Evolutionary conservation across 1,140 invertebrate species (phyloP), one percentile per base, ranked within the genome.

Genomic region (Drosophila prosaltans): DNA sequence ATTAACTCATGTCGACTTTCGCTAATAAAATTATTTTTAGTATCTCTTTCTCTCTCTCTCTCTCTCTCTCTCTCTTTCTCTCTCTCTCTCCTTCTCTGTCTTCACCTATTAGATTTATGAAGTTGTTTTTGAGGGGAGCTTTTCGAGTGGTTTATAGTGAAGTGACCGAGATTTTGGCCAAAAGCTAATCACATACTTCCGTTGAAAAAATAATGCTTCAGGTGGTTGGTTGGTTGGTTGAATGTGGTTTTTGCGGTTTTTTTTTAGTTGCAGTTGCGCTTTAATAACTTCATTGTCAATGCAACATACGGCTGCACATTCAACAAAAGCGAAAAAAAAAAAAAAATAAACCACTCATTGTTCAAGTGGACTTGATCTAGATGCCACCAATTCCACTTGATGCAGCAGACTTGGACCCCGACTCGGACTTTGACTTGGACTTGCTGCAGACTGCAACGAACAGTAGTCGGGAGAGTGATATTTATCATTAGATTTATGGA

Each of bases 251-350:
- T 80, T 80, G 78, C 61, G 78, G 71, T 74, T 66, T 41, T 41
- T 41, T 32, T 58, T 67, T 41, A n/a, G 21, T 7, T 62, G 60
- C 68, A 75, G 65, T 83, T 89, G 80, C 84, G 84, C 84, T 84
- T 88, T 88, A 88, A 88, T 89, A 88, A 88, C 84, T 88, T 88
- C 80, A 89, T 88, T 88, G 83, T 88, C 83, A 89, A 84, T 88
- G 84, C 84, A 88, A 75, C 82, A 62, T 78, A 65, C 74, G 58
- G 72, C 64, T 70, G 74, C 74, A 71, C 58, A 68, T 16, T 48
- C 40, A 40, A 45, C 51, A 74, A 74, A 65, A 69, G 70, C 82
- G 60, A 68, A 63, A 68, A 81, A 65, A 80, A 68, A 78, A 74
- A 74, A 63, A 68, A 81, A 65, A 80, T 71, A 78, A 74, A 74